A percentile compares a stretch with the other conserved stretches of the same genome.
phyloP scores from a whole-genome alignment of 2,113 vertebrate genomes.

The Aegithalos caudatus region DNA sequence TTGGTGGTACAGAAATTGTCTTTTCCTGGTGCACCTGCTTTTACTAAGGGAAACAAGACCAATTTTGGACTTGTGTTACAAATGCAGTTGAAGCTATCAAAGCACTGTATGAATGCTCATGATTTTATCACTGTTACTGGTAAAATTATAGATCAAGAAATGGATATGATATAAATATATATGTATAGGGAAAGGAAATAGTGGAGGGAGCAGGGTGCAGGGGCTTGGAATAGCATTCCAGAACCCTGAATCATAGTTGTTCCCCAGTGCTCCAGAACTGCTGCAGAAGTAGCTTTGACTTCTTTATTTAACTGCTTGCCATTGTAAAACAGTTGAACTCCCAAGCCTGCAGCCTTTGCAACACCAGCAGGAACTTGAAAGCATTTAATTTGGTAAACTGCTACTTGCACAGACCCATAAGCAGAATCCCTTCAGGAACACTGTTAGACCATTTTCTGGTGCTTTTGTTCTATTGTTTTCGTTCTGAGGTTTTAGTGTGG shows the following conservation, averaged over 20 bases:
- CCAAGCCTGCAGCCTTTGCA: not conserved
- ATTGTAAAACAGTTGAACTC: not conserved
- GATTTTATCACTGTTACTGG: not conserved
- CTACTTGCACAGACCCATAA: not conserved
- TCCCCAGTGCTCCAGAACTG: not conserved
- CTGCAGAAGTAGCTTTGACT: not conserved
- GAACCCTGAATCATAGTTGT: not conserved
- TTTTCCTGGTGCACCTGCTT: not conserved
- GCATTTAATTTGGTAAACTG: not conserved
- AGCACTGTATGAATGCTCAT: not conserved
- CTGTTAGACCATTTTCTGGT: not conserved
- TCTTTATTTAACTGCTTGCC: not conserved
- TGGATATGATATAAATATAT: not conserved
- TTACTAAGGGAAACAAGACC: not conserved
- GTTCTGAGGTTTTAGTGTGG: not conserved
- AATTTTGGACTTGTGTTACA: not conserved
- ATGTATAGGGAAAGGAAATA: not conserved
- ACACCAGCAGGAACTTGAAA: not conserved
- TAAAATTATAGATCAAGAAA: not conserved
- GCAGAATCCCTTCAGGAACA: not conserved
- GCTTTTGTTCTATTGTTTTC: not conserved
- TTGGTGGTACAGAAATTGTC: not conserved
- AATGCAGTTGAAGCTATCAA: not conserved
- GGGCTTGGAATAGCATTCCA: not conserved
- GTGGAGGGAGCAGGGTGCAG: not conserved